Base-by-base conservation (phyloP, 2,113 vertebrate genomes). In the Regulus satrapa region DNA sequence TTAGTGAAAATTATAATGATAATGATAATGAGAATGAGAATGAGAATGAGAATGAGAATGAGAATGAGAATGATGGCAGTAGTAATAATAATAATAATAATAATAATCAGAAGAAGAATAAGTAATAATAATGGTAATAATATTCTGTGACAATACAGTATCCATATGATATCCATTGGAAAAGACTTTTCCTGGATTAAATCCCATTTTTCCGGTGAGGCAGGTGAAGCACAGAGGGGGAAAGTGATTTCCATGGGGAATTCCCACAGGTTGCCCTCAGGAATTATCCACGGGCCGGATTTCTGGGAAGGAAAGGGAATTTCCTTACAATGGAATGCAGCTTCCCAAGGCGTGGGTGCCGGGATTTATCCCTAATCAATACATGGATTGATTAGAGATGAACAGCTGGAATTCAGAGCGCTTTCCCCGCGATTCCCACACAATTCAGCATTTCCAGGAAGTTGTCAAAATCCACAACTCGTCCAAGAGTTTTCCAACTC, bases 381-480 rank as follows among this genome's bases (percentile, higher is more conserved):
- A 31, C 55, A 18, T 5, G 9, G 51, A 34, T 92, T 19, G 18
- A 73, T 94, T 62, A 61, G 72, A 32, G 64, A 67, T 20, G 59
- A 93, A 63, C 82, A 82, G 59, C 74, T 71, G 82, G 83, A 89
- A 85, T 83, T 45, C 46, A 2, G 45, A 85, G 38, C 40, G 66
- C 3, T 48, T 85, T 71, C 85, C 81, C 82, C 51, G 69, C 0
- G 2, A 89, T 92, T 92, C 82, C 54, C 32, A 5, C 13, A 62
- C 55, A 72, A 66, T 34, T 62, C 77, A 54, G 18, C 81, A 43
- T 69, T 74, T 78, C 68, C 61, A 63, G 38, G 10, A 21, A 56
- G 18, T 28, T 69, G 55, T 69, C 66, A 61, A 89, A 84, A 77
- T 5, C 84, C 49, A 49, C 45, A 41, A 4, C 46, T 80, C 63